Conservation (phyloP, 2,797 vertebrate species). For the Coregonus suidteri region DNA sequence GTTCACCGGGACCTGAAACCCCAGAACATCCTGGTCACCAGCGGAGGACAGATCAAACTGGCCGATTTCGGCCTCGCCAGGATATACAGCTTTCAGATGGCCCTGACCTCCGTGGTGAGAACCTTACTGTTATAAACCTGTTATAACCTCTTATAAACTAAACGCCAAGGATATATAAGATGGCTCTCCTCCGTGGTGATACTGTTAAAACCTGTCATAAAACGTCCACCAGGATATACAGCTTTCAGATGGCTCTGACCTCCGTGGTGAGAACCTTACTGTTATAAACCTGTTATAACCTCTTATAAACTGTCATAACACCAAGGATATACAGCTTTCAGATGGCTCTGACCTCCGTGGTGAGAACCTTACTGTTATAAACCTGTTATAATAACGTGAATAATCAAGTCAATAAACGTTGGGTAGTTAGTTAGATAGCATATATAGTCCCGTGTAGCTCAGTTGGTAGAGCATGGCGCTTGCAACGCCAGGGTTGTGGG, state of each 20-base stretch:
- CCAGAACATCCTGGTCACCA: conserved; percentile 98
- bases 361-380: conserved; percentile 11
- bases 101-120: conserved; percentile 98
- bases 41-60: conserved; percentile 94
- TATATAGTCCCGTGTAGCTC: too few species aligned
- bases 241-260: conserved; percentile 99
- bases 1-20: conserved; percentile 98
- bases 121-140: conserved; percentile 31
- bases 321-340: background rate
- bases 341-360: conserved; percentile 41
- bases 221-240: conserved; percentile 91
- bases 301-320: too few species aligned
- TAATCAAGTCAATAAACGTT: too few species aligned
- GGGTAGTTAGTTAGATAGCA: too few species aligned
- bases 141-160: conserved; percentile 18
- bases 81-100: conserved; percentile 99
- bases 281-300: conserved; percentile 38
- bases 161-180: background rate
- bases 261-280: conserved; percentile 88
- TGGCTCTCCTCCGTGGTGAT: conserved; percentile 41
- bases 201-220: conserved; percentile 4
- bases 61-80: conserved; percentile 96
- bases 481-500: too few species aligned
- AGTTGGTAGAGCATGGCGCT: too few species aligned
- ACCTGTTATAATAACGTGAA: too few species aligned